Conservation (phyloP, 2,888 invertebrate genomes). For the Apoda limacodes region DNA sequence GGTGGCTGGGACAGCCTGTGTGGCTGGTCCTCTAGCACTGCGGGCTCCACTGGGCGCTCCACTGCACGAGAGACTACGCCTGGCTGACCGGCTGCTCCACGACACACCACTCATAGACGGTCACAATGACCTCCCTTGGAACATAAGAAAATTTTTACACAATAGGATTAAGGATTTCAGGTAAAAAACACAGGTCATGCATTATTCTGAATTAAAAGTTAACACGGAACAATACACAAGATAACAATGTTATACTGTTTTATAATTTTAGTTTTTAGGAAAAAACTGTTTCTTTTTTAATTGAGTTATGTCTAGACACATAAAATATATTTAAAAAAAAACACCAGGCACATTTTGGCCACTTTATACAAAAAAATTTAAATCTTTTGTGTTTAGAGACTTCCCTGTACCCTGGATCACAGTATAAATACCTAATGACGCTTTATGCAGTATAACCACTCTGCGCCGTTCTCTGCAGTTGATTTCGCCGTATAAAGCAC, state of each 20-base stretch:
- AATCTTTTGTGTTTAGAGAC: too few species aligned
- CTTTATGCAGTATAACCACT: too few species aligned
- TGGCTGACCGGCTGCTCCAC: constrained; percentile 78
- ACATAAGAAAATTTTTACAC: constrained; percentile 90
- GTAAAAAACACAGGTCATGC: constrained; percentile 34
- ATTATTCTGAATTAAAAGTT: neutral
- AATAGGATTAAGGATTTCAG: constrained; percentile 88
- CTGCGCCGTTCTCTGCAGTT: too few species aligned
- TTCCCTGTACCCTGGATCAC: too few species aligned
- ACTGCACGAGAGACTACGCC: constrained; percentile 79
- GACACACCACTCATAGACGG: constrained; percentile 86
- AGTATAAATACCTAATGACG: too few species aligned
- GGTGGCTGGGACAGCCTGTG: constrained; percentile 83
- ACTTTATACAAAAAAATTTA: too few species aligned
- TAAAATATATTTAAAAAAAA: too few species aligned
- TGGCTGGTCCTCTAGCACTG: constrained; percentile 82
- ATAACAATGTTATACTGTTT: neutral
- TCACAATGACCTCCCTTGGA: constrained; percentile 93
- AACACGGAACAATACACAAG: neutral
- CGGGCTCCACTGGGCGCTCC: constrained; percentile 82
- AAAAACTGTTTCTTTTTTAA: too few species aligned
- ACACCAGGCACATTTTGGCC: too few species aligned
- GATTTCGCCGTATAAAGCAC: too few species aligned
- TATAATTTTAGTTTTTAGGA: too few species aligned
- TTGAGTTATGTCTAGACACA: too few species aligned